Evolutionary conservation across 2,888 invertebrate species (phyloP), one percentile per base, ranked within the genome.

Genomic region (Orthosia gracilis): DNA sequence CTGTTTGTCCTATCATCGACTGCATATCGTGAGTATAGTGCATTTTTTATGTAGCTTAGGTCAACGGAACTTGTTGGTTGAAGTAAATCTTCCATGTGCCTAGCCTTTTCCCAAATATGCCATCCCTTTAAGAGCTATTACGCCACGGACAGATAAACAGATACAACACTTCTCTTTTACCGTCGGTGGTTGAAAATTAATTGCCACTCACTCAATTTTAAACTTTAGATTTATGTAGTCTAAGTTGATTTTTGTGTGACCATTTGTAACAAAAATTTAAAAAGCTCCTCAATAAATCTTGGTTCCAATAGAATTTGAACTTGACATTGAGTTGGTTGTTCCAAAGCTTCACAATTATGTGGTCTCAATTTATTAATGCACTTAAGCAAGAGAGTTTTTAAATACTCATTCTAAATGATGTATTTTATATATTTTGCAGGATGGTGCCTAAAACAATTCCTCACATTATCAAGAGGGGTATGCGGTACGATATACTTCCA

Each of bases 1-100:
- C 99, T 1, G 99, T 99, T 3, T 99, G 99, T 92, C 99, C 99
- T 12, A 99, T 99, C 87, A 99, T 99, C 86, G 99, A 99, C 92
- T 99, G 99, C 93, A 99, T 99, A 90, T 97, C 97, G 98, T 98
- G 96, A 97, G 97, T 97, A 73, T 58, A 65, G 17, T 13, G 7
- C 4, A 49, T 68, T 40, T 31, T 31, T 15, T 55, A 17, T 18
- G 7, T 11, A 47, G 3, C 5, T 18, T 31, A 67, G 5, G 23
- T 47, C 23, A 47, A 69, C 4, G 3, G 4, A 68, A 73, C 7
- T 49, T 57, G 17, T 45, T 45, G 4, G 15, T n/a, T 18, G n/a
- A 18, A 50, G 40, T 40, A 40, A 40, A 40, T 40, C 40, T 40
- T 40, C 9, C 7, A 40, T 40, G 40, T 40, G 1, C 40, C 40